phyloP scores from a whole-genome alignment of 2,113 vertebrate species.

The Riparia riparia region DNA sequence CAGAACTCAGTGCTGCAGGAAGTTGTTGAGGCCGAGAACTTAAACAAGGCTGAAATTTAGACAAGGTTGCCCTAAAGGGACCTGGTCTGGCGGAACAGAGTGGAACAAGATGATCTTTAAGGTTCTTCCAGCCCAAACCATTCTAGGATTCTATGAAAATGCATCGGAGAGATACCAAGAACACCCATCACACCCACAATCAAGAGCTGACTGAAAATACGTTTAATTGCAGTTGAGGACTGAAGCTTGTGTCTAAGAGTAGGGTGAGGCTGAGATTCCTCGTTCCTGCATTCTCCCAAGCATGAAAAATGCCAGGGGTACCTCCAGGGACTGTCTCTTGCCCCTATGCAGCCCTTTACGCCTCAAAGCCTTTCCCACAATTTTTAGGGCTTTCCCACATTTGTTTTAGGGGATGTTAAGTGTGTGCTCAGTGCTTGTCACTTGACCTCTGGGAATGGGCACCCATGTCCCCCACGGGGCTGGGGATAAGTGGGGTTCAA shows the following conservation, averaged over 20 bases:
- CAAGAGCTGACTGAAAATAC: neutral
- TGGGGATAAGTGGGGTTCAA: neutral
- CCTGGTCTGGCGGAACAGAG: neutral
- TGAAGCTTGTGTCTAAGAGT: fast-evolving
- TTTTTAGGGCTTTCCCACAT: neutral
- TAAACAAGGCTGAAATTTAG: neutral
- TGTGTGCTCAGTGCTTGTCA: neutral
- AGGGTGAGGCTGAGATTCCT: neutral
- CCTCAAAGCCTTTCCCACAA: neutral
- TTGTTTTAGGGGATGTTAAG: neutral
- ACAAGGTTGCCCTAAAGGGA: neutral
- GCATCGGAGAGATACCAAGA: fast-evolving
- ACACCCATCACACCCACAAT: fast-evolving
- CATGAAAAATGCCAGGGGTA: neutral
- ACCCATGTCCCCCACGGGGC: fast-evolving
- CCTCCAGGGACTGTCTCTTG: neutral
- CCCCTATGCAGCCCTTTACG: neutral
- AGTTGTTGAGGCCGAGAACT: neutral
- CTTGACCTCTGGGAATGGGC: neutral
- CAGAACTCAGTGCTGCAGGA: neutral
- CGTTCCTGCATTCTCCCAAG: fast-evolving
- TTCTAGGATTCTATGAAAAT: neutral
- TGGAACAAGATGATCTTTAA: neutral
- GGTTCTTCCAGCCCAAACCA: neutral
- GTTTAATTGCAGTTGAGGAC: neutral